These are phyloP conservation scores for Drosophila gaucha DNA, from an alignment of 2,888 invertebrate genomes.

Conservation along the genomic window DNA sequence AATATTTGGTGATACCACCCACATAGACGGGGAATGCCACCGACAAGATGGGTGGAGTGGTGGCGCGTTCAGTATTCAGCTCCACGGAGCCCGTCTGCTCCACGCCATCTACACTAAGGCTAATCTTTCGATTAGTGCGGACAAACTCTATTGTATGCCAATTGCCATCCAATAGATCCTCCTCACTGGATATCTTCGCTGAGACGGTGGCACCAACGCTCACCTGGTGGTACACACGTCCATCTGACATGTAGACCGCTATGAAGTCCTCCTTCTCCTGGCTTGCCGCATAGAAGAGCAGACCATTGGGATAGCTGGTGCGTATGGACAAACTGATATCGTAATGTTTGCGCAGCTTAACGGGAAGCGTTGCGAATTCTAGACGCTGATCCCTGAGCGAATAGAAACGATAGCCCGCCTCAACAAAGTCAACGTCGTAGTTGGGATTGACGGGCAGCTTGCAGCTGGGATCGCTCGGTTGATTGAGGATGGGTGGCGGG, in stretches of 20 bases:
- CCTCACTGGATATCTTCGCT: slow-evolving; percentile 86
- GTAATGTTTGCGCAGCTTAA: slow-evolving; percentile 88
- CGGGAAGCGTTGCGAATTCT: slow-evolving; percentile 88
- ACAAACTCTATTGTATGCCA: slow-evolving; percentile 92
- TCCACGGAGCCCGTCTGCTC: slow-evolving; percentile 65
- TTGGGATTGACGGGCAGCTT: slow-evolving; percentile 82
- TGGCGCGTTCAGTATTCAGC: slow-evolving; percentile 86
- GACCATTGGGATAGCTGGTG: slow-evolving; percentile 89
- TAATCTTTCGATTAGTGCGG: slow-evolving; percentile 88
- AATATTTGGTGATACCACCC: slow-evolving; percentile 89
- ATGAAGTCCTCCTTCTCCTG: slow-evolving; percentile 89
- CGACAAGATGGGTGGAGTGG: slow-evolving; percentile 86
- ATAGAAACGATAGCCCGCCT: slow-evolving; percentile 83
- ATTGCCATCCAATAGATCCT: slow-evolving; percentile 88
- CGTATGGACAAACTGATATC: slow-evolving; percentile 92
- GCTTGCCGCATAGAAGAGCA: slow-evolving; percentile 93
- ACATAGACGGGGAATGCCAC: slow-evolving; percentile 91
- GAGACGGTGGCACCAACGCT: slow-evolving; percentile 88
- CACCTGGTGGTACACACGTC: slow-evolving; percentile 89
- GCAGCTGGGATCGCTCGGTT: slow-evolving; percentile 82
- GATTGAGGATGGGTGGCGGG: slow-evolving; percentile 53
- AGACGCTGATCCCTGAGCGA: slow-evolving; percentile 88
- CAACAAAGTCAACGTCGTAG: slow-evolving; percentile 80
- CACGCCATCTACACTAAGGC: slow-evolving; percentile 77
- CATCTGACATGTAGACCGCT: slow-evolving; percentile 90